Percentiles rank a stretch among this genome's conserved stretches.
Conservation (phyloP, 2,888 invertebrate species). For the Papilio protenor region DNA sequence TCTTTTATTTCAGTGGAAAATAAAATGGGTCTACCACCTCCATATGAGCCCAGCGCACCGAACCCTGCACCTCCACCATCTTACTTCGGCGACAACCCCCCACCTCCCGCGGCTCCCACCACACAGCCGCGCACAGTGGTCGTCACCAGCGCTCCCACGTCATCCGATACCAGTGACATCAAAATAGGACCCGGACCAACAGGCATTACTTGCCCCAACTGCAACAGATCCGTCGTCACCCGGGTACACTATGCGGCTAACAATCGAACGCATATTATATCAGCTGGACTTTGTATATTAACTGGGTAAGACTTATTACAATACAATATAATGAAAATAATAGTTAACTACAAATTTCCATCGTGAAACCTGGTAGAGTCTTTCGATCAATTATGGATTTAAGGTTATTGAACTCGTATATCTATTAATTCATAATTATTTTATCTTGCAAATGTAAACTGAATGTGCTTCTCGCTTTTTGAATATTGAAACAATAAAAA, state of each 20-base stretch:
- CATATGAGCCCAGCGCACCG: constrained; percentile 70
- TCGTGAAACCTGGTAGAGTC: too few relatives aligned
- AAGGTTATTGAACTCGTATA: too few relatives aligned
- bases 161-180: constrained; percentile 48
- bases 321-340: too few relatives aligned
- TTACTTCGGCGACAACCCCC: constrained; percentile 75
- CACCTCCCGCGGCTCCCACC: constrained; percentile 65
- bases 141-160: constrained; percentile 58
- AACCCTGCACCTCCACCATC: constrained; percentile 76
- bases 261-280: constrained; percentile 76
- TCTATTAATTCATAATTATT: not conserved
- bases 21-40: constrained; percentile 79
- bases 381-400: too few relatives aligned
- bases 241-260: constrained; percentile 76
- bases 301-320: constrained; percentile 66
- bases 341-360: too few relatives aligned
- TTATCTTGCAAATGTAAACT: not conserved
- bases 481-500: not conserved
- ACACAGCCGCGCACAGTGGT: constrained; percentile 69
- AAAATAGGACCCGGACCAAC: constrained; percentile 77
- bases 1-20: constrained; percentile 75
- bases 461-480: not conserved
- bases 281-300: constrained; percentile 75
- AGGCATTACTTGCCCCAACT: constrained; percentile 70
- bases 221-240: constrained; percentile 74